These are phyloP conservation scores for Muricea muricata DNA, from an alignment of 92 coral and sea anemone species.

Conservation along the genomic window DNA sequence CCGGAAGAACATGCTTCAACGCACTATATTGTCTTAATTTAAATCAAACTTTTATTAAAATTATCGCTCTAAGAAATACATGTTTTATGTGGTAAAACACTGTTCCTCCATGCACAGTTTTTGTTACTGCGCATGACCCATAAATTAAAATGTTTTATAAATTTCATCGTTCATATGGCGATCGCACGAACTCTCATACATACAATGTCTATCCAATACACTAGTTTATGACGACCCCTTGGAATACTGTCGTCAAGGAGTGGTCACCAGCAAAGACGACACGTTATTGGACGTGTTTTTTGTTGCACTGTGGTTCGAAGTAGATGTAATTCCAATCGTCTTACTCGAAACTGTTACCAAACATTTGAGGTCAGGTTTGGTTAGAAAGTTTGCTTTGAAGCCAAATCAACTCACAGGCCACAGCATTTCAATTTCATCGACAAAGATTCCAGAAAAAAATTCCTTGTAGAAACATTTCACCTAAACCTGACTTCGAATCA, in stretches of 20 bases:
- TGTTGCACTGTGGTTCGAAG: not conserved
- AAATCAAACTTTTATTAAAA: too few relatives aligned
- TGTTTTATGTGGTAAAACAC: too few relatives aligned
- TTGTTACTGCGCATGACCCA: too few relatives aligned
- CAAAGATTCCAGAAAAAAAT: not conserved
- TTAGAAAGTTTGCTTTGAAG: not conserved
- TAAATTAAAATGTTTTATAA: too few relatives aligned
- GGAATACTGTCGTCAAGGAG: not conserved
- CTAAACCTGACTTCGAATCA: constrained; percentile 11
- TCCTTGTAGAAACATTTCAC: not conserved
- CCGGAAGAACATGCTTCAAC: too few relatives aligned
- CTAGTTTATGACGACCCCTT: not conserved
- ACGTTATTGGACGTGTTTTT: not conserved
- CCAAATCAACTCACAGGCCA: not conserved
- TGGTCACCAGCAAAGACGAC: not conserved
- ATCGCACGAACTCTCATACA: too few relatives aligned
- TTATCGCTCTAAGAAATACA: too few relatives aligned
- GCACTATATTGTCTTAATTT: too few relatives aligned
- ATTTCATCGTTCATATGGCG: too few relatives aligned
- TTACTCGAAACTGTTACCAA: not conserved
- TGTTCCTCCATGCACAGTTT: too few relatives aligned
- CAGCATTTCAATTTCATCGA: not conserved
- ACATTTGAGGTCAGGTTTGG: not conserved
- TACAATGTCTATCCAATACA: too few relatives aligned
- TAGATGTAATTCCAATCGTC: not conserved